phyloP scores from a whole-genome alignment of 2,888 invertebrate species.

The Ectemnius continuus region DNA sequence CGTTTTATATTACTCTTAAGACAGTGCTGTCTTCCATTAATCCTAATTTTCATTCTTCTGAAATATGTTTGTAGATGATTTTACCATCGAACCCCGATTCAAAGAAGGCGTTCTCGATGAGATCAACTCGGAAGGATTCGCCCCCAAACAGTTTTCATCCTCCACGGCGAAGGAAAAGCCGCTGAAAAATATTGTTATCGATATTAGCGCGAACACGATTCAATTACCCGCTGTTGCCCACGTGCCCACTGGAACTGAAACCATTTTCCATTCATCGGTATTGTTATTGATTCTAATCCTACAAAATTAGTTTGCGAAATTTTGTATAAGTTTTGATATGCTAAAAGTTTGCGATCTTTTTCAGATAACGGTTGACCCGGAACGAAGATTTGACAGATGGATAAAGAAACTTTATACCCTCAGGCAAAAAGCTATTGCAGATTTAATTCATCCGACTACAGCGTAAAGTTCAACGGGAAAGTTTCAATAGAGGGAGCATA shows the following conservation, averaged over 20 bases:
- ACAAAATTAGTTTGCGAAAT: not conserved
- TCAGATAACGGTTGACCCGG: constrained; percentile 85
- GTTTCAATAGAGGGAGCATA: too few species aligned
- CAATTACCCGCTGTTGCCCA: constrained; percentile 81
- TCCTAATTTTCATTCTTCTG: not conserved
- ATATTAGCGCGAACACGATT: constrained; percentile 85
- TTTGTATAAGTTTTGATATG: constrained; percentile 16
- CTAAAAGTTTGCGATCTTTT: constrained; percentile 66
- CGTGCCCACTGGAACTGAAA: constrained; percentile 61
- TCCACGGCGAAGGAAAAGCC: constrained; percentile 81
- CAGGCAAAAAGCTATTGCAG: constrained; percentile 83
- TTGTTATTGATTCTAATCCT: constrained; percentile 24
- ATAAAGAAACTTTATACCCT: constrained; percentile 84
- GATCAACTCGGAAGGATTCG: constrained; percentile 85
- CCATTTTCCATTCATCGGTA: constrained; percentile 76
- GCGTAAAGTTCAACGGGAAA: too few species aligned
- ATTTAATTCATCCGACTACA: constrained; percentile 40
- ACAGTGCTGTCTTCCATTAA: not conserved
- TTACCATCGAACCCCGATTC: constrained; percentile 70
- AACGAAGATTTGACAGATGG: constrained; percentile 86
- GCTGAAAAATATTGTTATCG: constrained; percentile 85
- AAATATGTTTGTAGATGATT: constrained; percentile 66
- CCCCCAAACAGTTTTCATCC: constrained; percentile 80
- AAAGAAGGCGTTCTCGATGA: constrained; percentile 82
- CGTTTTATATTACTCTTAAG: not conserved